Evolutionary conservation across 2,797 vertebrate genomes (phyloP), one percentile per base, ranked within the genome.

Genomic region (Chelmon rostratus): DNA sequence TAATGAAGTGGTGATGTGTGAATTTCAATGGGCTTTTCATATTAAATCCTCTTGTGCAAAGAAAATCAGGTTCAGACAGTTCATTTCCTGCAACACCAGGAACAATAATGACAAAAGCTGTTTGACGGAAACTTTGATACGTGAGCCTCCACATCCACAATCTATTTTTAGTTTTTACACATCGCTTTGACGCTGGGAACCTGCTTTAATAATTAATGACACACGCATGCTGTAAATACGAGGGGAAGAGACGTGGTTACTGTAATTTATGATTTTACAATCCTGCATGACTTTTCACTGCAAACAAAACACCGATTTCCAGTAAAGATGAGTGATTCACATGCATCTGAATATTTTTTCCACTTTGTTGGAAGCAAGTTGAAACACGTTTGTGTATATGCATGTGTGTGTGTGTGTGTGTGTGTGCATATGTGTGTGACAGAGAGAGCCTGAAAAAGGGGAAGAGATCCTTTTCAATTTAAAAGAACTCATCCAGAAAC

Each of bases 1-100:
- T 56, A 25, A 64, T 40, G 28, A 28, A 28, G 28, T 3, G 28
- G 28, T 31, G 12, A 57, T 23, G 25, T 16, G 5, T 19, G 33
- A 8, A 50, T 54, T 8, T 35, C 35, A 65, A 31, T 38, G 5
- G 6, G 19, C 19, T 40, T 25, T 12, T 52, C 6, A 19, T 58
- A 38, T 23, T 1, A 46, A 38, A 38, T 23, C 10, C 2, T 56
- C 4, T 23, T 35, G 18, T 56, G 0, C 5, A 54, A 37, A 23
- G 46, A 23, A 62, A 62, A 71, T 9, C 54, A 31, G 40, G 1
- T 52, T 33, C 25, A 25, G 19, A 52, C 7, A 3, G 38, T 70
- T 73, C 7, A 73, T 66, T 65, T 77, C 69, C 69, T 61, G 33
- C 23, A 61, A 50, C 15, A 49, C 23, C 53, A 53, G 40, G 16